Conservation (phyloP, 2,113 vertebrate species). For the Tetrao urogallus region DNA sequence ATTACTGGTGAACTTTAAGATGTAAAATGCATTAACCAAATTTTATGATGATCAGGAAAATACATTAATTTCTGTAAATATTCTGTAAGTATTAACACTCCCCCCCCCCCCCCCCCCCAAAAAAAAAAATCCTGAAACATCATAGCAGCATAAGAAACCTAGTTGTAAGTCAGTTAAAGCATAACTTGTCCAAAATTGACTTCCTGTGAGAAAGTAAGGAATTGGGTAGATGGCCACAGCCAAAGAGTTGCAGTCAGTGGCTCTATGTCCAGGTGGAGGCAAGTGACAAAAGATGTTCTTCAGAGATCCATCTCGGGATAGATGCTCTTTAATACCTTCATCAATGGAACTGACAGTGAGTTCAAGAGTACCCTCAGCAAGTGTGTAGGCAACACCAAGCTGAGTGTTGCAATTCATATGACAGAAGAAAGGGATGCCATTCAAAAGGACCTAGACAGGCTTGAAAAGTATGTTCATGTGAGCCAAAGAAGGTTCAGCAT, state of each 20-base stretch:
- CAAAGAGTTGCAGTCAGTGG: background rate
- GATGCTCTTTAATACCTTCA: background rate
- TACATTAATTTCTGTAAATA: background rate
- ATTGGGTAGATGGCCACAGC: background rate
- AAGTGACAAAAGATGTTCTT: background rate
- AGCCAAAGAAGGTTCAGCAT: background rate
- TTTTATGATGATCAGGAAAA: background rate
- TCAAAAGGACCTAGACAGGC: background rate
- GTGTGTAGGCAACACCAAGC: background rate
- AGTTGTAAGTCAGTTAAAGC: background rate
- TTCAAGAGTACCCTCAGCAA: background rate
- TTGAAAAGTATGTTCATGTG: no score
- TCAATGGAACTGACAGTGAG: background rate
- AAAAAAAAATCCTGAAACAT: background rate
- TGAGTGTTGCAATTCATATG: background rate
- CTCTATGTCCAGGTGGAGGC: background rate
- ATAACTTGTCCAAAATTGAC: background rate
- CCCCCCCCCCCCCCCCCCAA: no score
- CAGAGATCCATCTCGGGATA: background rate
- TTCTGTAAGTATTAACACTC: background rate
- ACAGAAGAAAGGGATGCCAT: background rate
- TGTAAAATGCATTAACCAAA: background rate
- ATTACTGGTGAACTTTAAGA: background rate
- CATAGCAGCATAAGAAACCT: background rate
- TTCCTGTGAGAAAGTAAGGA: background rate